Evolutionary conservation across 2,797 vertebrate genomes (phyloP).

Genomic region (Acipenser ruthenus): DNA sequence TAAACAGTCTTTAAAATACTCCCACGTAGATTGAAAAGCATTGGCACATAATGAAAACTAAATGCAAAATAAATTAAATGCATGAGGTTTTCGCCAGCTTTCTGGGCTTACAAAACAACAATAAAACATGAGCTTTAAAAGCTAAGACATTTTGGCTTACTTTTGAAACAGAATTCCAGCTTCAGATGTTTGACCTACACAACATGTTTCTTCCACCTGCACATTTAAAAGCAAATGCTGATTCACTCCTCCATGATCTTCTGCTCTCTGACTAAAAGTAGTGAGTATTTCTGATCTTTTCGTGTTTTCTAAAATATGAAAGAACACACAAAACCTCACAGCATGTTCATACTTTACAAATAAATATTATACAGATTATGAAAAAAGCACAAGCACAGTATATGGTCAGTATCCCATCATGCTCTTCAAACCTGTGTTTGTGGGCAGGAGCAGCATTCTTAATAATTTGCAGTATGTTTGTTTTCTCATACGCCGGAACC

Average conservation of each 20-base stretch:
- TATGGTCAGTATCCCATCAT: too few relatives aligned
- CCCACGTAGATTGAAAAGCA: too few relatives aligned
- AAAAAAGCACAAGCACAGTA: too few relatives aligned
- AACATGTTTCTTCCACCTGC: neutral
- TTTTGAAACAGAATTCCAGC: neutral
- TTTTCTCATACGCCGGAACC: too few relatives aligned
- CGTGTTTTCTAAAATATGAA: neutral
- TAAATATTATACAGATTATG: slow-evolving; percentile 17
- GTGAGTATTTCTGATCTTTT: neutral
- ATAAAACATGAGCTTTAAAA: neutral
- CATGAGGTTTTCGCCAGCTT: too few relatives aligned
- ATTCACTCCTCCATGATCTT: neutral
- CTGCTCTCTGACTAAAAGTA: neutral
- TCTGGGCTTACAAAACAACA: too few relatives aligned
- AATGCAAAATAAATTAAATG: too few relatives aligned
- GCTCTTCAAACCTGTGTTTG: too few relatives aligned
- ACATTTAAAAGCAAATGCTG: neutral
- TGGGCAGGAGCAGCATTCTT: too few relatives aligned
- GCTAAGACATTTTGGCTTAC: neutral
- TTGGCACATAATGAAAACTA: too few relatives aligned
- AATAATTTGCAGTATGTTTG: too few relatives aligned
- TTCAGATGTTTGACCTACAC: neutral
- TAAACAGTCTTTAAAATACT: too few relatives aligned
- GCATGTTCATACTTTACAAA: neutral
- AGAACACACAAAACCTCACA: neutral